A percentile compares a stretch with the other conserved stretches of the same genome.
These are phyloP conservation scores for Zoroaster sp. DNA, from an alignment of 53 echinoderm and acorn worm genomes.

Conservation along the genomic window DNA sequence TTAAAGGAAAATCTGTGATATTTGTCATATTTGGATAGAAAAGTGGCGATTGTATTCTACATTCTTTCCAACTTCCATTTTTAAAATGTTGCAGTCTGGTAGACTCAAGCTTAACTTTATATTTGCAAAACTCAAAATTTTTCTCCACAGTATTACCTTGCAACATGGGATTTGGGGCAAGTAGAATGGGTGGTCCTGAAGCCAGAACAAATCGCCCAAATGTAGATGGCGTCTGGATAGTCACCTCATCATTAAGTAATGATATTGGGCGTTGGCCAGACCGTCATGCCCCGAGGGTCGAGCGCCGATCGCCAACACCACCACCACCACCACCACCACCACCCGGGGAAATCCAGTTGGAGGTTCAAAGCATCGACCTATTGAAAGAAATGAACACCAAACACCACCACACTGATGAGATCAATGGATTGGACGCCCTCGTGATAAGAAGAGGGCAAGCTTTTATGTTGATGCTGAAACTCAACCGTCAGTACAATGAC, in stretches of 20 bases:
- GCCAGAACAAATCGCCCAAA: not conserved
- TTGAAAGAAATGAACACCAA: not conserved
- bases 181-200: too few relatives aligned
- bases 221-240: not conserved
- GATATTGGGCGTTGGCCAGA: not conserved
- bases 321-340: not conserved
- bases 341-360: not conserved
- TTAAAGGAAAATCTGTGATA: too few relatives aligned
- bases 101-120: too few relatives aligned
- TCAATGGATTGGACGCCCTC: conserved; percentile 47
- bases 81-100: too few relatives aligned
- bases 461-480: conserved; percentile 62
- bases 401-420: conserved; percentile 24
- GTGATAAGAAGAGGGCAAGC: conserved; percentile 79
- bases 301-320: not conserved
- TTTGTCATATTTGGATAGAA: too few relatives aligned
- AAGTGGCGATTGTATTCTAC: too few relatives aligned
- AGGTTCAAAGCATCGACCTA: conserved; percentile 29
- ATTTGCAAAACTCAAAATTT: too few relatives aligned
- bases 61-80: too few relatives aligned
- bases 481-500: conserved; percentile 41
- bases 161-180: not conserved
- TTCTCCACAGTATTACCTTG: not conserved
- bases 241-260: not conserved
- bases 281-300: not conserved